Percentiles rank a stretch among this genome's conserved stretches.
These are phyloP conservation scores for Tenualosa ilisha DNA, from an alignment of 2,797 vertebrate species.

Conservation along the genomic window DNA sequence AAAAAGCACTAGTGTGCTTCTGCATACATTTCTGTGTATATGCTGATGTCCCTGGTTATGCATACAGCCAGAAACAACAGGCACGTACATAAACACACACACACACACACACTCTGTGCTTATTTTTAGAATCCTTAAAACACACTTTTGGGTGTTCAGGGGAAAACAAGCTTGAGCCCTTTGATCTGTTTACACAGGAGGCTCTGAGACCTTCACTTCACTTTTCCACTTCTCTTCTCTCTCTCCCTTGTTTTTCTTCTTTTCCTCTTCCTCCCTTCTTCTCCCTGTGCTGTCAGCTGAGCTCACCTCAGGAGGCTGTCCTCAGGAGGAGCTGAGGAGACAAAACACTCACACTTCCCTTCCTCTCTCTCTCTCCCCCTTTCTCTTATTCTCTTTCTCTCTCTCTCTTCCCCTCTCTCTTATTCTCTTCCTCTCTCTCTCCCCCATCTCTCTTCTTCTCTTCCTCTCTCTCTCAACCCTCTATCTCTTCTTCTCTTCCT, in stretches of 20 bases:
- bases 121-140: neutral
- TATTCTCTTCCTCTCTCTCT: neutral
- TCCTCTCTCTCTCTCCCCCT: neutral
- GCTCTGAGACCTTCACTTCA: neutral
- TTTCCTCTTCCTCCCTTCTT: neutral
- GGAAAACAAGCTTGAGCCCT: neutral
- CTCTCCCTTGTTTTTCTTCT: neutral
- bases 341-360: neutral
- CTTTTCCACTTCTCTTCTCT: neutral
- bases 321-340: no score
- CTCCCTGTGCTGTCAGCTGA: neutral
- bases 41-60: neutral
- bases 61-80: neutral
- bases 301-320: no score
- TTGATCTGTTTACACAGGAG: constrained; percentile 8
- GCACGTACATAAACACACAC: neutral
- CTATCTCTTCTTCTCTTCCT: neutral
- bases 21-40: neutral
- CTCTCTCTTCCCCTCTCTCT: neutral
- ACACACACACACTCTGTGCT: no score
- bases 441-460: neutral
- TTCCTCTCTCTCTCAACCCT: neutral
- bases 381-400: neutral
- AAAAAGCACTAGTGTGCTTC: neutral
- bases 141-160: constrained; percentile 1